Conservation (phyloP, 1,140 invertebrate genomes). For the Drosophila trapezifrons region DNA sequence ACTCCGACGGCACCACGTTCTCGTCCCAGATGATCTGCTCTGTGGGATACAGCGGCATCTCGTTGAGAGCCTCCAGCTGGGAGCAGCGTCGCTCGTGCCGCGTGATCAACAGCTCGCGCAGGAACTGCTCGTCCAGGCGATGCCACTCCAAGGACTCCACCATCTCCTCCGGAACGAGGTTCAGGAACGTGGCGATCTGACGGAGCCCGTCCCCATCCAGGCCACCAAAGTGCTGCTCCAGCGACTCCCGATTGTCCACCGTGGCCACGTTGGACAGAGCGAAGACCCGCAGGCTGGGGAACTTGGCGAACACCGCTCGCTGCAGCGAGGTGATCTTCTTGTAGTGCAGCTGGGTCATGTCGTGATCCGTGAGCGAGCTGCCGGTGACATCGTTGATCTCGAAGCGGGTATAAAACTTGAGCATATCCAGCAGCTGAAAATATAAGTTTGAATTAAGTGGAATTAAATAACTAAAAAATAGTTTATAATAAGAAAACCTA, state of each 20-base stretch:
- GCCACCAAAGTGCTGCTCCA: conserved; percentile 94
- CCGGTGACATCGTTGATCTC: conserved; percentile 99
- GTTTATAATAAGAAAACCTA: too few species aligned
- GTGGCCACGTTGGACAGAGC: conserved; percentile 96
- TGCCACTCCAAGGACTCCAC: conserved; percentile 89
- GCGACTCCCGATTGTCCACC: conserved; percentile 93
- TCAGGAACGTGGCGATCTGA: conserved; percentile 93
- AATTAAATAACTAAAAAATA: neutral
- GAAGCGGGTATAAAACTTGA: conserved; percentile 98
- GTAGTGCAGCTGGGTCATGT: conserved; percentile 97
- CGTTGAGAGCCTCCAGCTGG: conserved; percentile 97
- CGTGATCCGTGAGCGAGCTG: conserved; percentile 95
- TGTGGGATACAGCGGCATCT: conserved; percentile 99
- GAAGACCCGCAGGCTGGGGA: conserved; percentile 94
- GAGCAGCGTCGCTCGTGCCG: conserved; percentile 95
- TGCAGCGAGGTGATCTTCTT: conserved; percentile 95
- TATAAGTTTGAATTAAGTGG: neutral
- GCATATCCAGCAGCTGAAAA: conserved; percentile 95
- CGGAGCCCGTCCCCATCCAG: conserved; percentile 91
- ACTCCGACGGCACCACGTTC: conserved; percentile 98
- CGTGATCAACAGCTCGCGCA: conserved; percentile 93
- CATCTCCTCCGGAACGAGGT: conserved; percentile 92
- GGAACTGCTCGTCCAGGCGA: conserved; percentile 90
- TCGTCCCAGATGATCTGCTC: conserved; percentile 99
- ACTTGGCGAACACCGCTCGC: conserved; percentile 97